Conservation (phyloP, 2,113 vertebrate genomes). For the Leuciscus idus region DNA sequence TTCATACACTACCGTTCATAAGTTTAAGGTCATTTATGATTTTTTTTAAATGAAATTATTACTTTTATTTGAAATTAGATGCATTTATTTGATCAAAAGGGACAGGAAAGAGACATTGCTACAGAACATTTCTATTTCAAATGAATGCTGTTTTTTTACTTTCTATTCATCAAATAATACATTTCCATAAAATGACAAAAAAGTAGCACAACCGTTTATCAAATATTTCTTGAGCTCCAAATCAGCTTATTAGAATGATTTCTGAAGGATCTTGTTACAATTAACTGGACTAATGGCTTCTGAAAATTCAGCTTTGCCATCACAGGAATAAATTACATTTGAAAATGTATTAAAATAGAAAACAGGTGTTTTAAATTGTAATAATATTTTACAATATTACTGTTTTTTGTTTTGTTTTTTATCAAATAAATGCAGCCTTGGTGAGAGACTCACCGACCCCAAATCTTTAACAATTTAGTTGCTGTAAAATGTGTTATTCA, state of each 20-base stretch:
- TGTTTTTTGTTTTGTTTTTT: background rate
- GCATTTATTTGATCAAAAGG: background rate
- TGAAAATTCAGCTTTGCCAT: background rate
- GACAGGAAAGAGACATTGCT: background rate
- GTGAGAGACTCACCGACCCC: background rate
- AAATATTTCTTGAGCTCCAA: background rate
- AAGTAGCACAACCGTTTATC: background rate
- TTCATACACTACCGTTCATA: background rate
- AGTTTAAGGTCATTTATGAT: background rate
- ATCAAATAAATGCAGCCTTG: background rate
- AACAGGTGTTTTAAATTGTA: background rate
- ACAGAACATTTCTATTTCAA: background rate
- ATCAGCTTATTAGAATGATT: background rate
- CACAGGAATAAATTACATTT: background rate
- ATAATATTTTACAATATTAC: background rate
- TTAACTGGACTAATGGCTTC: background rate
- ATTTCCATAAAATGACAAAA: background rate
- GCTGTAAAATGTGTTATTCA: background rate
- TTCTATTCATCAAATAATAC: background rate
- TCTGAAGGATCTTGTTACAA: background rate
- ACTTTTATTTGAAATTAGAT: background rate
- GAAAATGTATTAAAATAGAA: background rate
- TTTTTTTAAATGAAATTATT: background rate
- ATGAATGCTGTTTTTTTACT: background rate
- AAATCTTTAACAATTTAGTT: background rate